Conservation (phyloP, 1,140 invertebrate species). For the Antheraea mylitta region DNA sequence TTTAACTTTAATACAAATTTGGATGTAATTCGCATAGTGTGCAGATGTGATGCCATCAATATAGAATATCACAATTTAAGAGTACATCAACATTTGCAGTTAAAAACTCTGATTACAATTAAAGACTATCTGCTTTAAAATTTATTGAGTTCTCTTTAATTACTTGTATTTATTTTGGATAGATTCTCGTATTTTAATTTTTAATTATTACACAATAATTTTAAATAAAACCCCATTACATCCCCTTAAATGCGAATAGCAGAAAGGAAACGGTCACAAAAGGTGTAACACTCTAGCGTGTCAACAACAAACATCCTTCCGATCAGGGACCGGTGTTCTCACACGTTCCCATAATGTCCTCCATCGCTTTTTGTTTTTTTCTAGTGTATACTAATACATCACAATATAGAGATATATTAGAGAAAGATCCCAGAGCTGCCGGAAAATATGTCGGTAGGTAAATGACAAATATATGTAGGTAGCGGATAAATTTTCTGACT, state of each 20-base stretch:
- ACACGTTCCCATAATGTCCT: conserved; percentile 14
- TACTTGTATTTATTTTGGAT: no score
- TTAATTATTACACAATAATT: not conserved
- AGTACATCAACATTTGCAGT: no score
- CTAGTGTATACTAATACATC: not conserved
- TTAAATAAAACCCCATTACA: conserved; percentile 12
- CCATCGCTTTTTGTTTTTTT: not conserved
- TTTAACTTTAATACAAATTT: not conserved
- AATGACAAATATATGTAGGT: no score
- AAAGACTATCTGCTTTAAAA: no score
- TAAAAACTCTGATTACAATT: no score
- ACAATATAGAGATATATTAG: not conserved
- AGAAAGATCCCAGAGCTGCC: no score
- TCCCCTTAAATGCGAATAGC: conserved; percentile 15
- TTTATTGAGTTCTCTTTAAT: no score
- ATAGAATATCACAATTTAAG: no score
- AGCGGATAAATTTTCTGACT: no score
- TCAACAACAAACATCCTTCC: conserved; percentile 52
- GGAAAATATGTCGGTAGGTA: not conserved
- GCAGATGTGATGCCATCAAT: not conserved
- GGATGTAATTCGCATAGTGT: not conserved
- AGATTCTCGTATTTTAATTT: not conserved
- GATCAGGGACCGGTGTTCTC: conserved; percentile 24
- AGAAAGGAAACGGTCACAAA: conserved; percentile 35
- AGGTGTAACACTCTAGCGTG: conserved; percentile 22